phyloP scores from a whole-genome alignment of 1,140 invertebrate genomes.

The Thrips palmi region DNA sequence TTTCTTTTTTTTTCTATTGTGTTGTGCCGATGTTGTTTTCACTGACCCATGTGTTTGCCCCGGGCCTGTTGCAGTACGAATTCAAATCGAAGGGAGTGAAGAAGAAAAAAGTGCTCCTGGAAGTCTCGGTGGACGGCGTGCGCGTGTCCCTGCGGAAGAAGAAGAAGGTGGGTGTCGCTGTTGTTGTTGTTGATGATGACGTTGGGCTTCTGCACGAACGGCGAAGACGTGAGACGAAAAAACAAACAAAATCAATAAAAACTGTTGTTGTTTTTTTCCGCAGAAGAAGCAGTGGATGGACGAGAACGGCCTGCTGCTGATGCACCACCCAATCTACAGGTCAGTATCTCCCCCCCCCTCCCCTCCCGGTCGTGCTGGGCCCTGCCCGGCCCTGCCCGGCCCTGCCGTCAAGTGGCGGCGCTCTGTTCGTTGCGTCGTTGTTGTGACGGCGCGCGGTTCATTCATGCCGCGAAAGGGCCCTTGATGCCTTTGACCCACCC shows the following conservation, averaged over 20 bases:
- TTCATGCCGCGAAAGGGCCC: too few species aligned
- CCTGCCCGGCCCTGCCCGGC: not conserved
- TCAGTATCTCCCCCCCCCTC: conserved; percentile 20
- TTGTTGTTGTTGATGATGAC: too few species aligned
- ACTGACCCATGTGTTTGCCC: not conserved
- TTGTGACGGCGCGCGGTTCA: too few species aligned
- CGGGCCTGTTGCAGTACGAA: conserved; percentile 61
- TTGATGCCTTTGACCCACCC: too few species aligned
- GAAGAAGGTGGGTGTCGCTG: conserved; percentile 29
- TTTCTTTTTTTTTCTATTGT: too few species aligned
- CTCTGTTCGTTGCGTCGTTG: too few species aligned
- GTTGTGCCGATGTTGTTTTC: not conserved
- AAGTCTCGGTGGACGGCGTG: conserved; percentile 87
- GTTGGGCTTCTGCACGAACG: too few species aligned
- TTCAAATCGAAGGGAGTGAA: conserved; percentile 95
- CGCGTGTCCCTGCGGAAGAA: conserved; percentile 71
- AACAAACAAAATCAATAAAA: not conserved
- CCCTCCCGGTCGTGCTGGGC: not conserved
- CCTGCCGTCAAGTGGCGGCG: too few species aligned
- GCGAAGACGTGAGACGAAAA: not conserved
- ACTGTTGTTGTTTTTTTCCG: conserved; percentile 20
- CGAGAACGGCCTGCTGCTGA: conserved; percentile 57
- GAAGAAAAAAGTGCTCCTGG: conserved; percentile 90
- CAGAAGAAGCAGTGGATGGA: conserved; percentile 59
- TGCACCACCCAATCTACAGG: conserved; percentile 93